Evolutionary conservation across 1,140 invertebrate genomes (phyloP), one percentile per base, ranked within the genome.

Genomic region (Pogonomyrmex barbatus): DNA sequence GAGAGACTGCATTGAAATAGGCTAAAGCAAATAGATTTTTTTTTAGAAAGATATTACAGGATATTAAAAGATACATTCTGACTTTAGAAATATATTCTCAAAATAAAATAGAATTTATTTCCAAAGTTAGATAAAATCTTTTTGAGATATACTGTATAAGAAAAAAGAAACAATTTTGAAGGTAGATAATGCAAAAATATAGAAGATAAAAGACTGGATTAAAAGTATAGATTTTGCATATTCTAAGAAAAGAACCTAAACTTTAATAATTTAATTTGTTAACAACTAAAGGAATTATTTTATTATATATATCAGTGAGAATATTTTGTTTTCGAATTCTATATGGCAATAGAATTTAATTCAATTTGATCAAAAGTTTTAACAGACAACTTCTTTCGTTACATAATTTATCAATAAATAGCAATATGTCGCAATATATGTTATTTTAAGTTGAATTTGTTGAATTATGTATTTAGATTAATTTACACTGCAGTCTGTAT

Each of bases 191-290:
- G 2, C 47, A 42, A 1, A 50, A 50, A 73, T 75, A 62, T 60
- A 60, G 12, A 71, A 45, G 17, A 45, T 52, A 71, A 70, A 81
- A 83, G 79, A 83, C 79, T 83, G 79, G 79, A 73, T 47, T 47
- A 73, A 60, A 60, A 73, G 47, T 39, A 33, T 83, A 83, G 68
- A 73, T 73, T 83, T 75, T 83, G n/a, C 42, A 83, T 50, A 75
- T 73, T 62, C 5, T 82, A 36, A 73, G 50, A 45, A 47, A 42
- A 39, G 36, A 45, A 71, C 33, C 33, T 82, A n/a, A 73, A 47
- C 2, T 60, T 2, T 30, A 50, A 73, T 6, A 50, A 75, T n/a
- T 75, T 73, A 82, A 33, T 71, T 60, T 33, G 42, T 81, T 70
- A 73, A 83, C 4, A 70, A 14, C 58, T 70, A 47, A 73, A 36